Evolutionary conservation across 2,113 vertebrate genomes (phyloP).

Genomic region (Bettongia penicillata): DNA sequence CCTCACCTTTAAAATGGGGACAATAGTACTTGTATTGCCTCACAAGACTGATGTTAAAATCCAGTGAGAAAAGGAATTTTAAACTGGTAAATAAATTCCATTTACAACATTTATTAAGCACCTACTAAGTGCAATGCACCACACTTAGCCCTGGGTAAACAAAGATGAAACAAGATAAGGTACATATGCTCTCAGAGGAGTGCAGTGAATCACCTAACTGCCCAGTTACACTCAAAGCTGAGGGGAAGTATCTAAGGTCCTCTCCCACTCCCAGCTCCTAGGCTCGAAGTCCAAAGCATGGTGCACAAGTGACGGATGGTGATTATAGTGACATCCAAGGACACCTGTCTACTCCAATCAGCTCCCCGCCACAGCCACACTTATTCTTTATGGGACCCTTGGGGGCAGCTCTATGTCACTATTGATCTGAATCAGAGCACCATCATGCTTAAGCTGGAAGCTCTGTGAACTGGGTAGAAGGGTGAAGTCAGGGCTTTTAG

Average conservation of each 20-base stretch:
- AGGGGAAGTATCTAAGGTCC: background rate
- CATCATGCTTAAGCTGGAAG: background rate
- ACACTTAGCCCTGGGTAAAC: background rate
- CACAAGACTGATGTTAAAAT: background rate
- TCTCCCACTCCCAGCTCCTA: background rate
- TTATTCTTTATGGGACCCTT: slow-evolving; percentile 17
- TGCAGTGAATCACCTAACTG: background rate
- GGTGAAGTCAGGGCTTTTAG: background rate
- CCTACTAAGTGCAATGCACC: background rate
- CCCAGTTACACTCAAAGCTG: background rate
- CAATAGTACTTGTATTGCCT: background rate
- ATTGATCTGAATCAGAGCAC: background rate
- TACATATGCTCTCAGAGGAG: background rate
- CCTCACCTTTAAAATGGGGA: background rate
- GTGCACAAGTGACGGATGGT: background rate
- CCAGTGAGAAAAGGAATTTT: background rate
- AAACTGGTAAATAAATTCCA: background rate
- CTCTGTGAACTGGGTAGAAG: background rate
- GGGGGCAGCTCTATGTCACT: background rate
- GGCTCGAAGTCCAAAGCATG: background rate
- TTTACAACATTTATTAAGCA: background rate
- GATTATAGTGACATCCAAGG: background rate
- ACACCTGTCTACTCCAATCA: background rate
- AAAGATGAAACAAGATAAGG: background rate
- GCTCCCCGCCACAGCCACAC: background rate